Evolutionary conservation across 2,888 invertebrate species (phyloP).

Genomic region (Trissolcus brochymenae): DNA sequence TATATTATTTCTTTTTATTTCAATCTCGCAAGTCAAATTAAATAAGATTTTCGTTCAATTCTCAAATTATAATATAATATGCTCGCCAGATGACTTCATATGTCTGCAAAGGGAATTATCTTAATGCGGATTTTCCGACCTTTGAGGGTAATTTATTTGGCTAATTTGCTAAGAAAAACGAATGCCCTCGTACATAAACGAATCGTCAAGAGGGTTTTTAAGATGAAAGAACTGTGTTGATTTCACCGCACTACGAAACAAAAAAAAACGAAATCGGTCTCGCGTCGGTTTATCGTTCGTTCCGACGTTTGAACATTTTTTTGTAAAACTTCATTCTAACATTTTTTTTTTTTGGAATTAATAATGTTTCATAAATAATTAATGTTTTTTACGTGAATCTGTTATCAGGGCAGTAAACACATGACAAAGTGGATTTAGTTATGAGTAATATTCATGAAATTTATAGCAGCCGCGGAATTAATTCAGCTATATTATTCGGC

Average conservation of each 20-base stretch:
- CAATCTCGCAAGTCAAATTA: background rate
- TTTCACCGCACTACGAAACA: slow-evolving; percentile 57
- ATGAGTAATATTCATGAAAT: slow-evolving; percentile 13
- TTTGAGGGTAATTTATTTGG: slow-evolving; percentile 38
- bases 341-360: too few species aligned
- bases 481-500: slow-evolving; percentile 5
- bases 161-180: slow-evolving; percentile 22
- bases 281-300: slow-evolving; percentile 9
- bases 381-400: too few species aligned
- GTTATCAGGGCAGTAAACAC: background rate
- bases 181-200: slow-evolving; percentile 50
- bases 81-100: slow-evolving; percentile 25
- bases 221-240: slow-evolving; percentile 64
- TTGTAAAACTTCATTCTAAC: too few species aligned
- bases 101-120: slow-evolving; percentile 32
- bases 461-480: slow-evolving; percentile 10
- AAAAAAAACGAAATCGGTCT: slow-evolving; percentile 11
- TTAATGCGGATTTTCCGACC: slow-evolving; percentile 34
- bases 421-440: background rate
- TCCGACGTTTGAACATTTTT: background rate
- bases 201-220: slow-evolving; percentile 57
- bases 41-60: slow-evolving; percentile 10
- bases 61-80: slow-evolving; percentile 21
- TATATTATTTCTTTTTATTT: background rate
- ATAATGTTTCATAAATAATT: too few species aligned